Base-by-base conservation (phyloP, 2,113 vertebrate species). In the Antechinus flavipes region DNA sequence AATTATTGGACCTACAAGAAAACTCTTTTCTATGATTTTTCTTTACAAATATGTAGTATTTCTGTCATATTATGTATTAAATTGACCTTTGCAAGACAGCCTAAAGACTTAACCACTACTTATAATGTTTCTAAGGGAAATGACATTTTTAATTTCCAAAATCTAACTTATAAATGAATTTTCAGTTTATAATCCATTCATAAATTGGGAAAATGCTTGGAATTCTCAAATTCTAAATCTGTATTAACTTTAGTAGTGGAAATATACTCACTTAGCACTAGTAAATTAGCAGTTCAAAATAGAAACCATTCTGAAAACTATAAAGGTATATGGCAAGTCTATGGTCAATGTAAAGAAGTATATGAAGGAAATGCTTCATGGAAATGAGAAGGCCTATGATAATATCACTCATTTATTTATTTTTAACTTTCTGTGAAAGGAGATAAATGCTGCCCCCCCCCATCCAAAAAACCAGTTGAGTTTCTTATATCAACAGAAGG, bases 401-500 rank as follows among this genome's bases (percentile, higher is more conserved):
- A 94, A 61, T 68, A 93, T 90, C 93, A 94, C 53, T 94, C 42
- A 14, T 96, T 53, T 56, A 90, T 89, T 95, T 96, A 93, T 26
- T 96, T 95, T 93, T 93, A n/a, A 95, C 54, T 97, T 96, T 89
- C 95, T 93, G 47, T 90, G 2, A 35, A 96, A 94, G 89, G 68
- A 94, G 24, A 95, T 92, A 14, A 76, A 49, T 46, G 0, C 35
- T 16, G 4, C 1, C 27, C 26, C n/a, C n/a, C 68, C 68, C 96
- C 97, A 93, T 94, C 61, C 68, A 94, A 49, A 49, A 96, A 54
- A 92, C 56, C 90, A 96, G 56, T 26, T 94, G 90, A 96, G 54
- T 94, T 96, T 97, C 89, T 95, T 91, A 95, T 90, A 95, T 50
- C 90, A 91, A 91, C 89, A 97, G 95, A 2, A 94, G 90, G 46